A percentile compares a stretch with the other conserved stretches of the same genome.
Evolutionary conservation across 2,797 vertebrate species (phyloP).

Genomic region (Graptemys geographica): DNA sequence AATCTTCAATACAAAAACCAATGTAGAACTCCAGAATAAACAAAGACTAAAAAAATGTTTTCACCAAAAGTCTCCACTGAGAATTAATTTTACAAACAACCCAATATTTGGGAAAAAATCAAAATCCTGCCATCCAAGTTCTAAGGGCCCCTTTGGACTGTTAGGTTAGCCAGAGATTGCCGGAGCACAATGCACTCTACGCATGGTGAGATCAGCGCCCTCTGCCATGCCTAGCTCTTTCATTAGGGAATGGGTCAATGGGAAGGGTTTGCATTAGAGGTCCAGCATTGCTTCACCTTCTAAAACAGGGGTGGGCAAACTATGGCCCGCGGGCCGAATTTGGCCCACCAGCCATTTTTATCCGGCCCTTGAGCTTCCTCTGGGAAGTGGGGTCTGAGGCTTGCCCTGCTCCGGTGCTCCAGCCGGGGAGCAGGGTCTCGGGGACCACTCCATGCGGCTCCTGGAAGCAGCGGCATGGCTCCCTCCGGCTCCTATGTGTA

Average conservation of each 20-base stretch:
- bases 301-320: no score
- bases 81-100: not conserved
- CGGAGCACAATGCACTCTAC: no score
- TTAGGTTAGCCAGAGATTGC: not conserved
- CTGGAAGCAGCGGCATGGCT: no score
- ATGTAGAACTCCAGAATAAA: not conserved
- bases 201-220: not conserved
- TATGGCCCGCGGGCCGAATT: no score
- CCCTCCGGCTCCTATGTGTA: no score
- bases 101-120: not conserved
- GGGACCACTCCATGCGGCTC: no score
- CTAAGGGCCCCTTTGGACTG: not conserved
- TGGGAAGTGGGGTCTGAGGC: no score
- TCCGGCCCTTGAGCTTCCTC: no score
- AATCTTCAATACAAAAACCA: not conserved
- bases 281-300: not conserved
- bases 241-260: not conserved
- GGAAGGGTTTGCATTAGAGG: not conserved
- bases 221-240: no score
- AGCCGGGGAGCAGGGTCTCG: no score
- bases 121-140: not conserved
- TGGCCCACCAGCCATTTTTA: no score
- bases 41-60: not conserved
- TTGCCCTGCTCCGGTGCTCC: no score
- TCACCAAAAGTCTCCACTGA: not conserved